Conservation (phyloP, 2,797 vertebrate species). For the Hoplostethus mediterraneus region DNA sequence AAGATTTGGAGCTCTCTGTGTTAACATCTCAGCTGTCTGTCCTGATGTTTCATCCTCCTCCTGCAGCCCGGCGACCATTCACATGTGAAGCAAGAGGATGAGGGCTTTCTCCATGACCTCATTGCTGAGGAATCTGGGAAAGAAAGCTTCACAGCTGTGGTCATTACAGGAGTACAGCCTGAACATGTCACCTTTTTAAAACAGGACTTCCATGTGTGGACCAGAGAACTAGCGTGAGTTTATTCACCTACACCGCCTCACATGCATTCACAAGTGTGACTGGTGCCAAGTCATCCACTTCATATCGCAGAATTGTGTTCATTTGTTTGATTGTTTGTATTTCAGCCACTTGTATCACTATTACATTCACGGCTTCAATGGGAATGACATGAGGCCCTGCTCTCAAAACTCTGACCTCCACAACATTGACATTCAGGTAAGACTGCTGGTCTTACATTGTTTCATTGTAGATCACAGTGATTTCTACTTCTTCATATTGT, state of each 20-base stretch:
- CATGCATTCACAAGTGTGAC: background rate
- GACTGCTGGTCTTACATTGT: slow-evolving; percentile 1
- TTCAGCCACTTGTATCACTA: slow-evolving; percentile 96
- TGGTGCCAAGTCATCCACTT: background rate
- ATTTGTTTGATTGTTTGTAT: slow-evolving; percentile 26
- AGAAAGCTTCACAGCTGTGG: slow-evolving; percentile 91
- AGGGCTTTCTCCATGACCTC: slow-evolving; percentile 86
- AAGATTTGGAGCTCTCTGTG: background rate
- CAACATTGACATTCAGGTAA: slow-evolving; percentile 92
- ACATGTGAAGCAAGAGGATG: slow-evolving; percentile 85
- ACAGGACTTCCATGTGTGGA: slow-evolving; percentile 86
- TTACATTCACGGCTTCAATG: slow-evolving; percentile 92
- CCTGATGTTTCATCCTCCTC: background rate
- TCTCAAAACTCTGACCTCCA: slow-evolving; percentile 59
- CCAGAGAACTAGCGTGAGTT: slow-evolving; percentile 92
- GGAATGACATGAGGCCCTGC: slow-evolving; percentile 77
- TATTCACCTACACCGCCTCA: background rate
- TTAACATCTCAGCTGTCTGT: background rate
- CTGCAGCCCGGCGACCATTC: slow-evolving; percentile 87
- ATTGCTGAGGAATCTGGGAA: slow-evolving; percentile 88
- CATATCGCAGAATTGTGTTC: background rate
- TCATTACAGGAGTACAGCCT: slow-evolving; percentile 88
- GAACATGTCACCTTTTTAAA: slow-evolving; percentile 88
- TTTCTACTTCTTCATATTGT: background rate
- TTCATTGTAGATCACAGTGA: background rate